These are phyloP conservation scores for Phycodurus eques DNA, from an alignment of 2,113 vertebrate genomes.

Conservation along the genomic window DNA sequence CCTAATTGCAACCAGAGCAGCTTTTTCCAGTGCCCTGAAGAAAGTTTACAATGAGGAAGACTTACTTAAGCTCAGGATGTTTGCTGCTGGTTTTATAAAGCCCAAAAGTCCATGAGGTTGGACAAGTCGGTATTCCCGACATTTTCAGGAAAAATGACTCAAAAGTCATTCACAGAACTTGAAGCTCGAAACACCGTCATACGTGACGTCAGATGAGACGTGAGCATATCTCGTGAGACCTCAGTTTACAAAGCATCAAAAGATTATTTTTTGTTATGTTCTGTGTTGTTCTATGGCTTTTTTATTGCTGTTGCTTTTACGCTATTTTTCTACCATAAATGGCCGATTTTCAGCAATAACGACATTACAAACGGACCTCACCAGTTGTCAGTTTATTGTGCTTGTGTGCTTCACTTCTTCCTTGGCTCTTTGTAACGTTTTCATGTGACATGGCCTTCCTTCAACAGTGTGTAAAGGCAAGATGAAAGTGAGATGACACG, in stretches of 20 bases:
- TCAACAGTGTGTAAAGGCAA: too few species aligned
- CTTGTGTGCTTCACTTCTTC: too few species aligned
- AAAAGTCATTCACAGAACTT: neutral
- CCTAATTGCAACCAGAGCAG: conserved; percentile 62
- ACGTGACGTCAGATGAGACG: neutral
- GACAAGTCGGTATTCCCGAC: neutral
- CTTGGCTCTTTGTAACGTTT: too few species aligned
- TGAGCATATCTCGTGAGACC: neutral
- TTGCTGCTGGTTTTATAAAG: neutral
- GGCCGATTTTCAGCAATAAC: too few species aligned
- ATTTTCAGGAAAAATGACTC: neutral
- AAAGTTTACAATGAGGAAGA: conserved; percentile 47
- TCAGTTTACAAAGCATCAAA: neutral
- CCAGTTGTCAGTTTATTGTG: too few species aligned
- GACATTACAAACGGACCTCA: too few species aligned
- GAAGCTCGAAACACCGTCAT: neutral
- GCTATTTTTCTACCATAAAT: neutral
- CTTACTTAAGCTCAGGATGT: conserved; percentile 2
- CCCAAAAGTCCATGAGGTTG: neutral
- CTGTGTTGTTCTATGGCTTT: neutral
- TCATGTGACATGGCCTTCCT: too few species aligned
- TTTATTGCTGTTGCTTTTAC: too few species aligned
- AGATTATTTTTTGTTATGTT: neutral
- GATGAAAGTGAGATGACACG: too few species aligned
- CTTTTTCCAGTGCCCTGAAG: conserved; percentile 45